phyloP scores from a whole-genome alignment of 2,113 vertebrate species.

The Xiphias gladius region DNA sequence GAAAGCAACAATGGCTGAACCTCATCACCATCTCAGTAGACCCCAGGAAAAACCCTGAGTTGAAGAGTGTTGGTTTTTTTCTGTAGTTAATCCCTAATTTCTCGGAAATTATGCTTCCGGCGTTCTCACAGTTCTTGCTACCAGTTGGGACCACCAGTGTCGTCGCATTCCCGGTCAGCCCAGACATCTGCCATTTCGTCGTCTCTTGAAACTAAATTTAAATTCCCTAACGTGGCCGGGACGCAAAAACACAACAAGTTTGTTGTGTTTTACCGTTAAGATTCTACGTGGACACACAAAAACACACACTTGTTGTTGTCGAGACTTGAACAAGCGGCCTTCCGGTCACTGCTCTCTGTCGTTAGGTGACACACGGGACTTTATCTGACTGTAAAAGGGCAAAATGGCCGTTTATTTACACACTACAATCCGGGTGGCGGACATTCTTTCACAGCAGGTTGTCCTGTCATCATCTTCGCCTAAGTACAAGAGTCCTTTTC shows the following conservation, averaged over 20 bases:
- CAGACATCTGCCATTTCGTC: background rate
- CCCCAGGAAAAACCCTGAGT: background rate
- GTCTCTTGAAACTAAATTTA: background rate
- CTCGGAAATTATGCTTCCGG: conserved; percentile 5
- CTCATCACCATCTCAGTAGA: background rate
- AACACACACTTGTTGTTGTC: too few relatives aligned
- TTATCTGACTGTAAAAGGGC: background rate
- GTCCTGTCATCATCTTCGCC: background rate
- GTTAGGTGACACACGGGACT: background rate
- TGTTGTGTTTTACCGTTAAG: background rate
- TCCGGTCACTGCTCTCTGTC: background rate
- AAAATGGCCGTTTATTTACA: background rate
- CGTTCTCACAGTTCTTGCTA: background rate
- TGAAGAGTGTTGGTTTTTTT: background rate
- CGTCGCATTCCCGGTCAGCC: too few relatives aligned
- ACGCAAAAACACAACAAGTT: background rate
- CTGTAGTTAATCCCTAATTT: conserved; percentile 12
- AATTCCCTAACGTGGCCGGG: background rate
- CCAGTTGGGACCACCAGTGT: background rate
- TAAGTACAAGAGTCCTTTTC: background rate
- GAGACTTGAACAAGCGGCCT: background rate
- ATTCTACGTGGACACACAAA: background rate
- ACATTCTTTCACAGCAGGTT: background rate
- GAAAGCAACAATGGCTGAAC: background rate
- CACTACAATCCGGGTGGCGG: background rate